These are phyloP conservation scores for Echiichthys vipera DNA, from an alignment of 2,797 vertebrate genomes.

Conservation along the genomic window DNA sequence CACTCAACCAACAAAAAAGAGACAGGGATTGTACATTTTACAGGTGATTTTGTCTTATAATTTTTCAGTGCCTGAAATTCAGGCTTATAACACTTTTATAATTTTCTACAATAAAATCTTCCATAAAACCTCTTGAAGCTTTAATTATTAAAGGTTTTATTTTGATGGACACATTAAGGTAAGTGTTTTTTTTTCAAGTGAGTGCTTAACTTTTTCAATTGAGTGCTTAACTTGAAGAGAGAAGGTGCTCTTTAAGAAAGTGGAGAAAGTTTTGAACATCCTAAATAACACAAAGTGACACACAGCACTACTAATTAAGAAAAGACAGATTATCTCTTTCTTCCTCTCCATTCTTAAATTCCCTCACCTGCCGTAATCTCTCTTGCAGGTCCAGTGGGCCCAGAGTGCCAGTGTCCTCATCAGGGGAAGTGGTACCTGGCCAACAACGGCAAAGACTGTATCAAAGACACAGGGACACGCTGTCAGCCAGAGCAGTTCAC, in stretches of 20 bases:
- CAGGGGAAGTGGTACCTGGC: constrained; percentile 92
- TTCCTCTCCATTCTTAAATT: constrained; percentile 1
- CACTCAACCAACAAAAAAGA: neutral
- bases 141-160: neutral
- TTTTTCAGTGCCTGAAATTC: neutral
- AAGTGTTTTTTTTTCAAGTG: neutral
- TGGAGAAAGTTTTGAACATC: neutral
- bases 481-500: constrained; percentile 89
- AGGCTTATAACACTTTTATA: neutral
- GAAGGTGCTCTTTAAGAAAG: neutral
- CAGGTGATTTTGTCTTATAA: neutral
- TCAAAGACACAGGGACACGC: constrained; percentile 87
- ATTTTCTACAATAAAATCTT: neutral
- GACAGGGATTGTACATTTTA: neutral
- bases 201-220: too few species aligned
- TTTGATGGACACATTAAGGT: neutral
- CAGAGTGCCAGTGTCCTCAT: constrained; percentile 94
- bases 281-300: neutral
- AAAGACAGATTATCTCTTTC: constrained; percentile 1
- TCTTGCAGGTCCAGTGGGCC: constrained; percentile 88
- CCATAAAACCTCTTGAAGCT: neutral
- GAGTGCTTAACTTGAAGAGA: neutral
- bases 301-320: constrained; percentile 11
- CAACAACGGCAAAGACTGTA: constrained; percentile 90
- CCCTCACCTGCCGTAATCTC: constrained; percentile 9